Conservation (phyloP, 1,140 invertebrate species). For the Leptestheria dahalacensis region DNA sequence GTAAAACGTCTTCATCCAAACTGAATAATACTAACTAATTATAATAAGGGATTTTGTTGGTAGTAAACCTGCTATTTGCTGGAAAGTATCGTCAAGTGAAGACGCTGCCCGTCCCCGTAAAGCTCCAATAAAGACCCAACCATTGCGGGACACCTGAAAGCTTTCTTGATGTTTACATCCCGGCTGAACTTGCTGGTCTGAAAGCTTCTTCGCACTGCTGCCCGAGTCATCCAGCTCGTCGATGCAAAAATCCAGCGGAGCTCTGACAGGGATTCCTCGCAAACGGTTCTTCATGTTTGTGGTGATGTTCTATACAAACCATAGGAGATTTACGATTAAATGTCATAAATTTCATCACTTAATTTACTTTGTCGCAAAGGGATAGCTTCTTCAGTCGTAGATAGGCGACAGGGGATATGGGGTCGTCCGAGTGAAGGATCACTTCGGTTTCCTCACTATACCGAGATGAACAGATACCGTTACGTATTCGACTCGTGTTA, state of each 20-base stretch:
- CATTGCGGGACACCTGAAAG: background rate
- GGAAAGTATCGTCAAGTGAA: too few relatives aligned
- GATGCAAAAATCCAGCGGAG: background rate
- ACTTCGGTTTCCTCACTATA: slow-evolving; percentile 73
- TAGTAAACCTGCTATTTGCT: too few relatives aligned
- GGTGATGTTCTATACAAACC: background rate
- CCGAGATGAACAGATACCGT: slow-evolving; percentile 25
- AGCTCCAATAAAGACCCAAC: background rate
- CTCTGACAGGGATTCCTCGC: background rate
- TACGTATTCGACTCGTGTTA: too few relatives aligned
- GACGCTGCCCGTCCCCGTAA: too few relatives aligned
- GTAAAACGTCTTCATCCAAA: slow-evolving; percentile 20
- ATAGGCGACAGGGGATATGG: slow-evolving; percentile 83
- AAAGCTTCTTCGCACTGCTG: background rate
- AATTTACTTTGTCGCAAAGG: slow-evolving; percentile 43
- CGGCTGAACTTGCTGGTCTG: background rate
- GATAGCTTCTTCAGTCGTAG: slow-evolving; percentile 69
- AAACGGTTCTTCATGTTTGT: background rate
- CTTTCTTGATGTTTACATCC: background rate
- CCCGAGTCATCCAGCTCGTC: background rate
- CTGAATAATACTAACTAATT: too few relatives aligned
- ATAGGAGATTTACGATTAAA: background rate
- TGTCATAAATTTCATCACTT: background rate
- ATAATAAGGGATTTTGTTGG: too few relatives aligned
- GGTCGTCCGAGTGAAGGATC: slow-evolving; percentile 75